phyloP scores from a whole-genome alignment of 2,113 vertebrate species.

The Entomyzon cyanotis region DNA sequence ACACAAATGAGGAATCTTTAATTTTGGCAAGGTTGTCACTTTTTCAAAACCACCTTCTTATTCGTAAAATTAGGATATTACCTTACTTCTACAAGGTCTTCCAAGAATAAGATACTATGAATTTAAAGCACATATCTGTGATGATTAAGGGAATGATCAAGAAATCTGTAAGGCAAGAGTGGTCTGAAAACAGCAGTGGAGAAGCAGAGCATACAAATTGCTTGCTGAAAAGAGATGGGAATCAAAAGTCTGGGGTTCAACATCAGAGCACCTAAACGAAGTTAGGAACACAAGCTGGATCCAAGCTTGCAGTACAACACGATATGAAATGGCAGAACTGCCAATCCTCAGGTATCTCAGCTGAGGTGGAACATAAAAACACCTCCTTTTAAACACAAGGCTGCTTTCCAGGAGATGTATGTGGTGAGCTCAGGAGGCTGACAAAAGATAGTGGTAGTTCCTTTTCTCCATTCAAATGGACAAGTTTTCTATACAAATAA shows the following conservation, averaged over 20 bases:
- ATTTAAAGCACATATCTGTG: not conserved
- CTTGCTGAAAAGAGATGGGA: not conserved
- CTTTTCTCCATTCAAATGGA: not conserved
- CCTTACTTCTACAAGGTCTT: not conserved
- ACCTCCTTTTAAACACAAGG: not conserved
- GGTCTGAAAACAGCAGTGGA: not conserved
- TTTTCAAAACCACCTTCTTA: not conserved
- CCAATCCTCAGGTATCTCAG: not conserved
- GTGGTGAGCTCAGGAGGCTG: not conserved
- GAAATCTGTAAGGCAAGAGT: not conserved
- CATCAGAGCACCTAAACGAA: not conserved
- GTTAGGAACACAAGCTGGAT: not conserved
- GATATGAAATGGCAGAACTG: not conserved
- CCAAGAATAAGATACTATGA: not conserved
- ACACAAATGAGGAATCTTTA: fast-evolving
- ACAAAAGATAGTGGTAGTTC: not conserved
- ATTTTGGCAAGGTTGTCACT: not conserved
- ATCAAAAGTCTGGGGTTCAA: not conserved
- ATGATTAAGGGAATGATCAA: not conserved
- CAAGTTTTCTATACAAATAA: not conserved
- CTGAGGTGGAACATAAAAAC: not conserved
- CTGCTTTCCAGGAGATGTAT: not conserved
- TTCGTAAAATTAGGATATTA: not conserved
- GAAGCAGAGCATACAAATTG: not conserved
- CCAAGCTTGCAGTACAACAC: not conserved